These are phyloP conservation scores for Microctenopoma stevenorrisi DNA, from an alignment of 2,797 vertebrate genomes.

Conservation along the genomic window DNA sequence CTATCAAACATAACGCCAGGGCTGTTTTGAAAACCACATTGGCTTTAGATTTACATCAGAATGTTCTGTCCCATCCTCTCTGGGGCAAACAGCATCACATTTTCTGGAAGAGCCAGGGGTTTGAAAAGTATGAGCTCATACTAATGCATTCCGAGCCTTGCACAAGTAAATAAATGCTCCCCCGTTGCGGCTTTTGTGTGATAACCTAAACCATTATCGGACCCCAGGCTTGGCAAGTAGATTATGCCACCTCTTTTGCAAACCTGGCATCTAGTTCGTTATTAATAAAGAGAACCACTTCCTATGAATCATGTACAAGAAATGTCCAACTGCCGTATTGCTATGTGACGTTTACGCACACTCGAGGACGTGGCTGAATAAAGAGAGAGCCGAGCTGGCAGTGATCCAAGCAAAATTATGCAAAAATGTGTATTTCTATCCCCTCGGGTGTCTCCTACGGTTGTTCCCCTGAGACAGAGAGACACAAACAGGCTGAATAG, in stretches of 20 bases:
- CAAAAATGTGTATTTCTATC: slow-evolving; percentile 72
- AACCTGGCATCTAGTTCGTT: slow-evolving; percentile 11
- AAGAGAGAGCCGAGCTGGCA: slow-evolving; percentile 58
- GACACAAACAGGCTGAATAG: slow-evolving; percentile 44
- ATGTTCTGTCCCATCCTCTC: slow-evolving; percentile 53
- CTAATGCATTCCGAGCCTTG: slow-evolving; percentile 47
- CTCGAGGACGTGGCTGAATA: slow-evolving; percentile 46
- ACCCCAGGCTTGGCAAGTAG: slow-evolving; percentile 20
- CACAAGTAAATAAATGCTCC: slow-evolving; percentile 56
- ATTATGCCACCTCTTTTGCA: neutral
- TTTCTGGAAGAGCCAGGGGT: slow-evolving; percentile 40
- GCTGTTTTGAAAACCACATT: slow-evolving; percentile 72
- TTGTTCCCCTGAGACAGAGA: slow-evolving; percentile 40
- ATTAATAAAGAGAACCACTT: slow-evolving; percentile 18
- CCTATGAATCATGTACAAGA: slow-evolving; percentile 11
- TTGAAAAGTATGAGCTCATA: slow-evolving; percentile 39
- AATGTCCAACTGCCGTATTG: slow-evolving; percentile 11
- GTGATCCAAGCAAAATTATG: slow-evolving; percentile 69
- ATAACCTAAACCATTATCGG: slow-evolving; percentile 31
- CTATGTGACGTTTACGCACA: slow-evolving; percentile 43
- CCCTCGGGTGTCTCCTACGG: slow-evolving; percentile 65
- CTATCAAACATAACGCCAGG: slow-evolving; percentile 68
- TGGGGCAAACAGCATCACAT: slow-evolving; percentile 43
- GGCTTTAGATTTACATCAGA: slow-evolving; percentile 66
- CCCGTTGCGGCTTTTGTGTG: slow-evolving; percentile 27